Evolutionary conservation across 2,888 invertebrate genomes (phyloP), one percentile per base, ranked within the genome.

Genomic region (Eupelmus urozonus): DNA sequence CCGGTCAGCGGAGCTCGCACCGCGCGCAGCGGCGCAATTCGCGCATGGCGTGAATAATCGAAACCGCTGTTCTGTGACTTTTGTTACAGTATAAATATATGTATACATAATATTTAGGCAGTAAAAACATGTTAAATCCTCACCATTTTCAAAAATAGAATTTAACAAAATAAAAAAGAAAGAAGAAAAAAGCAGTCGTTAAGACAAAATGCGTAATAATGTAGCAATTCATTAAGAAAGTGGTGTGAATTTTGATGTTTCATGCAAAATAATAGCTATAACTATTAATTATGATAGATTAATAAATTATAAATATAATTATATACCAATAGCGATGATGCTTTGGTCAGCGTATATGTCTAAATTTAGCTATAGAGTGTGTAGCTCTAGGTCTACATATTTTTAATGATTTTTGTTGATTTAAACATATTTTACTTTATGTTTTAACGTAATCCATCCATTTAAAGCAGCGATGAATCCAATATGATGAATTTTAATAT

Each of bases 261-360:
- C 81, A 75, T 82, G 84, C 82, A 82, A 79, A 84, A 83, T 80
- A 81, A 82, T 83, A 83, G 83, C 76, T 83, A 82, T 82, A 83
- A 84, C 82, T 72, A 81, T 81, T 83, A 82, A 82, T 82, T 84
- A 78, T 84, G 83, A 84, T 85, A 83, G 76, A 82, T 66, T 83
- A 83, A 84, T 82, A 84, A 83, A 82, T 83, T 84, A 85, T 85
- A 85, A 81, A 85, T 83, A 84, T 82, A 85, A 84, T 82, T 82
- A 84, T 78, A 85, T 83, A 85, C 87, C 87, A 85, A 89, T 82
- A 82, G 86, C 87, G 84, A 83, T 82, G 83, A 85, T 83, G 86
- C 87, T 85, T 88, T 88, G 88, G 88, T 87, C 86, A 87, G 88
- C 89, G 88, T 89, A 88, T 87, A 87, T 89, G 87, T 89, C 89